Evolutionary conservation across 2,888 invertebrate species (phyloP).

Genomic region (Drosophila hamatofila): DNA sequence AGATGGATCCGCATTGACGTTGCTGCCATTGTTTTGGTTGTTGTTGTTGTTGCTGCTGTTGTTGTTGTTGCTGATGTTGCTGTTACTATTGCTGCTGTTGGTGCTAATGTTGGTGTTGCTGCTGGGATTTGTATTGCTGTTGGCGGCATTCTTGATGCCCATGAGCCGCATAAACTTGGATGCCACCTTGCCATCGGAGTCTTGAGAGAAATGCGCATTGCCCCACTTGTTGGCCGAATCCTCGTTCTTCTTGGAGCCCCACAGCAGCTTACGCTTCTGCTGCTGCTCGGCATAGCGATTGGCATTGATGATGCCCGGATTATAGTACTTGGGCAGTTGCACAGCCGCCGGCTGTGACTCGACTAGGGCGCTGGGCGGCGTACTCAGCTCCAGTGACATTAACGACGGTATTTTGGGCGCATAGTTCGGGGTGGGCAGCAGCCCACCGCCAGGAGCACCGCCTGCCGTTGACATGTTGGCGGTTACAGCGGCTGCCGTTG

Average conservation of each 20-base stretch:
- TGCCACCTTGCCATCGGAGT: slow-evolving; percentile 95
- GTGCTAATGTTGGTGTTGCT: slow-evolving; percentile 16
- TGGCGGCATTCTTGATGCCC: slow-evolving; percentile 89
- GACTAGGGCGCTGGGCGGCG: slow-evolving; percentile 25
- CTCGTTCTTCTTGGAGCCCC: slow-evolving; percentile 91
- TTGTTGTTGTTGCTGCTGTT: slow-evolving; percentile 26
- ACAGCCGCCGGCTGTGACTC: slow-evolving; percentile 51
- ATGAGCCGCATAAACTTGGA: slow-evolving; percentile 98
- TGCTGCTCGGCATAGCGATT: slow-evolving; percentile 94
- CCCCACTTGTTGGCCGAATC: slow-evolving; percentile 89
- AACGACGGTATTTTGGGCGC: slow-evolving; percentile 73
- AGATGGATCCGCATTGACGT: slow-evolving; percentile 12
- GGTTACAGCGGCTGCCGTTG: slow-evolving; percentile 18
- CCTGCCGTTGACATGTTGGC: slow-evolving; percentile 27
- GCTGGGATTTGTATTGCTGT: slow-evolving; percentile 8
- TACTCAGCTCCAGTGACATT: slow-evolving; percentile 72
- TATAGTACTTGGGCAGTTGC: slow-evolving; percentile 89
- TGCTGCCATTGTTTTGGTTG: slow-evolving; percentile 25
- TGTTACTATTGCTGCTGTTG: background rate
- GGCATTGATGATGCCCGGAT: slow-evolving; percentile 90
- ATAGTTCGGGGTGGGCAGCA: slow-evolving; percentile 67
- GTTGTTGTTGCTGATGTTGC: slow-evolving; percentile 11
- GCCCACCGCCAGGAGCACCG: slow-evolving; percentile 35
- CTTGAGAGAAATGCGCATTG: slow-evolving; percentile 93
- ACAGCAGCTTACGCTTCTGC: slow-evolving; percentile 95